Evolutionary conservation across 1,140 invertebrate species (phyloP), one percentile per base, ranked within the genome.

Genomic region (Drosophila orena): DNA sequence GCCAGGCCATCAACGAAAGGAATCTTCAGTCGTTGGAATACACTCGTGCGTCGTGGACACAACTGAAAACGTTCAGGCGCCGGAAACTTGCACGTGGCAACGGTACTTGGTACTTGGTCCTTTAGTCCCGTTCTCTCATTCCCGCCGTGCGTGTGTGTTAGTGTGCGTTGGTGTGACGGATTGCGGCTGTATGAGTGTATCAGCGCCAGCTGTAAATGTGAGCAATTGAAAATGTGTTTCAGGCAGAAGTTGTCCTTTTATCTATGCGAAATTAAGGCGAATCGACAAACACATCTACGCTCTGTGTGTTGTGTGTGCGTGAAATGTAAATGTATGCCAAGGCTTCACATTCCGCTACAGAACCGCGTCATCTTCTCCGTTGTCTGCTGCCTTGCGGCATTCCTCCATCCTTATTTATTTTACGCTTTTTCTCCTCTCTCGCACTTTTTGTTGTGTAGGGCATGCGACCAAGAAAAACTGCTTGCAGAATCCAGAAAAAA

Each of bases 41-140:
- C 86, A 90, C 76, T 90, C 84, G 84, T 74, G 81, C 85, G 86
- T 64, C 86, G 81, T 86, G 81, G 85, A 73, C 83, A 89, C 64
- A 83, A 73, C 27, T 55, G 8, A 53, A 89, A 61, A 47, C 49
- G 46, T 44, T 66, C 35, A 12, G 52, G 46, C 59, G 60, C 56
- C 59, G 54, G 30, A 66, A 54, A 76, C 34, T 50, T 86, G 79
- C 65, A 81, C 78, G 79, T 77, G 81, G 52, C 58, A 60, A 34
- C 49, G 40, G 30, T 58, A 40, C 53, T 78, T n/a, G 40, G 30
- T 58, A 40, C 53, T 78, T n/a, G 40, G 50, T 70, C 35, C 42
- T 69, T 54, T 37, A 46, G 35, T 66, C 7, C 40, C 15, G 7
- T 42, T 20, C 52, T 40, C 52, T 37, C 53, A 24, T 43, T 22